Evolutionary conservation across 2,888 invertebrate genomes (phyloP).

Genomic region (Orgyia antiqua): DNA sequence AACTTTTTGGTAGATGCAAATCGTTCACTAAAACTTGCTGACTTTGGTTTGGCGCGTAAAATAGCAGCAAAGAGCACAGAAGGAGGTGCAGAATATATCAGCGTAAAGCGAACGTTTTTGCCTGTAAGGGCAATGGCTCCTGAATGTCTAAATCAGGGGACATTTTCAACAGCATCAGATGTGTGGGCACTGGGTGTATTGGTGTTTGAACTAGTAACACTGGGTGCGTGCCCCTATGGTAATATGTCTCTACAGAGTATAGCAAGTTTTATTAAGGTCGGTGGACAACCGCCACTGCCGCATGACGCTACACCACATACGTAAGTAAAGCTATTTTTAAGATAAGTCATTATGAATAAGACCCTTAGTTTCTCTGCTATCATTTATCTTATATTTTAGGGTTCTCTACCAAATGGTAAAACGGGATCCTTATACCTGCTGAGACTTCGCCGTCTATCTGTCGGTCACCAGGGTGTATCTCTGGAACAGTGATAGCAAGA

Average conservation of each 20-base stretch:
- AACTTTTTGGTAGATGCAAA: slow-evolving; percentile 88
- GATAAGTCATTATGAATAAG: no score
- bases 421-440: no score
- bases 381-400: no score
- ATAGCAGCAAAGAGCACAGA: slow-evolving; percentile 85
- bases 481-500: no score
- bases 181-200: slow-evolving; percentile 93
- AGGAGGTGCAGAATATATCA: slow-evolving; percentile 87
- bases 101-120: slow-evolving; percentile 88
- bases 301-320: slow-evolving; percentile 50
- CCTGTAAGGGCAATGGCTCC: slow-evolving; percentile 96
- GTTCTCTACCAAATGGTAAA: no score
- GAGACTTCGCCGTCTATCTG: no score
- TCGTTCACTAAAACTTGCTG: slow-evolving; percentile 85
- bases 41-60: slow-evolving; percentile 92
- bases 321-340: slow-evolving; percentile 25
- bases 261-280: slow-evolving; percentile 77
- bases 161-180: slow-evolving; percentile 90
- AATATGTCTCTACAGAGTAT: slow-evolving; percentile 85
- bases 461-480: no score
- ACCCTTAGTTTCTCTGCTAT: no score
- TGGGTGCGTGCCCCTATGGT: slow-evolving; percentile 92
- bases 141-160: slow-evolving; percentile 86
- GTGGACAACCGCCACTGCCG: slow-evolving; percentile 83
- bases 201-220: slow-evolving; percentile 89